A percentile compares a stretch with the other conserved stretches of the same genome.
These are phyloP conservation scores for Anoura caudifer DNA, from an alignment of 2,113 vertebrate genomes.

Conservation along the genomic window DNA sequence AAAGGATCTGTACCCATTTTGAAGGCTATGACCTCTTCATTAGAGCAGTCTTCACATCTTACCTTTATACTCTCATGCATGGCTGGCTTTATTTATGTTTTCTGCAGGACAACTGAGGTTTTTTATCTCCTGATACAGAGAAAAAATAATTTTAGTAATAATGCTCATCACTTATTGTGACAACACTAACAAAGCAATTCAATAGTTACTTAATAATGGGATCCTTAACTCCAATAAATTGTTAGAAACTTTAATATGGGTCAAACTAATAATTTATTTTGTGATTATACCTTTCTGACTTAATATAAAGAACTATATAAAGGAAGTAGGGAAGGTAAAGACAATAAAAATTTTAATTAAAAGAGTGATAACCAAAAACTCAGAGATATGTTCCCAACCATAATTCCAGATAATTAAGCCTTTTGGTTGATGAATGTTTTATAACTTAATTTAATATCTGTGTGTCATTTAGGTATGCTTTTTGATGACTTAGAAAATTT, in stretches of 20 bases:
- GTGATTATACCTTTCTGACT: neutral
- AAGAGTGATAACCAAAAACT: neutral
- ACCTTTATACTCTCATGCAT: neutral
- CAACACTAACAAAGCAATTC: neutral
- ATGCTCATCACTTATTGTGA: neutral
- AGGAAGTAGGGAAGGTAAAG: neutral
- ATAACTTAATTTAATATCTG: neutral
- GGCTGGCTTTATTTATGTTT: neutral
- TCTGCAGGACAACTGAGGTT: neutral
- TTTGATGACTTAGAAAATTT: neutral
- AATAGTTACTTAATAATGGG: neutral
- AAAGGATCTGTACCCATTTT: neutral
- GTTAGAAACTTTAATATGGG: neutral
- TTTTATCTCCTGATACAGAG: neutral
- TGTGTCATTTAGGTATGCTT: neutral
- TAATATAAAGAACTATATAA: conserved; percentile 1
- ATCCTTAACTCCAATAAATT: neutral
- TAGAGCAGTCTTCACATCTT: neutral
- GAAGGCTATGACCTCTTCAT: neutral
- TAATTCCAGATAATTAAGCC: neutral
- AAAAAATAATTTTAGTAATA: neutral
- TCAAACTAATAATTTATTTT: neutral
- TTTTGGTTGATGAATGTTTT: neutral
- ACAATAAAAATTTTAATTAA: neutral
- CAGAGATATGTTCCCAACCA: neutral